phyloP scores from a whole-genome alignment of 2,113 vertebrate genomes.

The Esox niger region DNA sequence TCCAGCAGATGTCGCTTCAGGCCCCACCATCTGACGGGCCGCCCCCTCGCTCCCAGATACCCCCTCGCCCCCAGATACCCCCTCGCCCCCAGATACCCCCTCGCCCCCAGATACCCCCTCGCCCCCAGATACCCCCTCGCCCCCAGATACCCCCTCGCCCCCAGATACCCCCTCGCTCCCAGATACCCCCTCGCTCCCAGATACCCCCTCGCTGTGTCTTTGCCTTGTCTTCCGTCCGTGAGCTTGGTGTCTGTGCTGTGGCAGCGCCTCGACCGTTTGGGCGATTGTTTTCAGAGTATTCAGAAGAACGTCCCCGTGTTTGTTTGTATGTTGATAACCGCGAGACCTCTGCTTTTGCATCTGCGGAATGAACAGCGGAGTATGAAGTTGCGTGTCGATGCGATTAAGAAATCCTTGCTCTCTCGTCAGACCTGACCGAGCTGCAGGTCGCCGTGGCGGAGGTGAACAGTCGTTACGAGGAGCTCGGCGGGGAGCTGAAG shows the following conservation, averaged over 20 bases:
- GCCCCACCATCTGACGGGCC: background rate
- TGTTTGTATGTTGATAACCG: too few relatives aligned
- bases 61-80: too few relatives aligned
- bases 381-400: background rate
- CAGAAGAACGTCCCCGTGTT: too few relatives aligned
- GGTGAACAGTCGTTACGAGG: conserved; percentile 79
- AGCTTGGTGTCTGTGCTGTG: conserved; percentile 18
- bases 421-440: conserved; percentile 85
- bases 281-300: conserved; percentile 12
- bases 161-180: too few relatives aligned
- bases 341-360: background rate
- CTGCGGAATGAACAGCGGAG: background rate
- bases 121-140: too few relatives aligned
- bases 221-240: conserved; percentile 18
- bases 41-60: background rate
- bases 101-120: too few relatives aligned
- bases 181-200: background rate
- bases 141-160: too few relatives aligned
- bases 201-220: background rate
- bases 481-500: conserved; percentile 75
- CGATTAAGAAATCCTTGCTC: background rate
- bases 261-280: background rate
- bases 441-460: conserved; percentile 90
- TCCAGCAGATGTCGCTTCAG: background rate
- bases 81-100: too few relatives aligned